Evolutionary conservation across 2,797 vertebrate genomes (phyloP), one percentile per base, ranked within the genome.

Genomic region (Sitta carolinensis): DNA sequence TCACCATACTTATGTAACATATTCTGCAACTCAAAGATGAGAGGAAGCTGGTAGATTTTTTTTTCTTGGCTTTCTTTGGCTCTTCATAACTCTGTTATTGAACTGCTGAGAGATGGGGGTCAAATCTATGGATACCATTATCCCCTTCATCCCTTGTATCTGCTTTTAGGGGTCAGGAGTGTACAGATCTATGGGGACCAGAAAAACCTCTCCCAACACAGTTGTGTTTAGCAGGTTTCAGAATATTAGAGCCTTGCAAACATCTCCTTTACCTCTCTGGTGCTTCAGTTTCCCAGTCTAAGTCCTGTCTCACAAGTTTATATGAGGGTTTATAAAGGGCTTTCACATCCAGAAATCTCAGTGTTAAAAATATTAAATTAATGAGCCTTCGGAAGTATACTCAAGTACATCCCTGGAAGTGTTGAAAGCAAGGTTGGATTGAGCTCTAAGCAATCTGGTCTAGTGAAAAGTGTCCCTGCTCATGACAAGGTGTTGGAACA

Each of bases 51-150:
- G 19, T 16, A 51, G 20, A 23, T 32, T 48, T 93, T 51, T 51
- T 80, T 86, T 78, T 32, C n/a, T 34, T 42, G 17, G 4, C 7
- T 85, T 74, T 45, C 32, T 79, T 72, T 64, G 40, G 6, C 27
- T 92, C 25, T 76, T 82, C 5, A 27, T n/a, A 77, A 7, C 7
- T 40, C 15, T 45, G 32, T 30, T 50, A 14, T 29, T 54, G 29
- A 82, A 13, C 22, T n/a, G 5, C n/a, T 80, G 51, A 43, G 62
- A 34, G 13, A 59, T 14, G 9, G 4, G 4, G 36, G 19, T 68
- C 30, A 64, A 82, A 45, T 14, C 29, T 67, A 4, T 1, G 16
- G 26, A 54, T 29, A 18, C 4, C 2, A 0, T 4, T 27, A 7
- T 30, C 5, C 14, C 47, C 19, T 34, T 18, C 7, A 4, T 74